Evolutionary conservation across 1,140 invertebrate species (phyloP), one percentile per base, ranked within the genome.

Genomic region (Alviniconcha marisindica): DNA sequence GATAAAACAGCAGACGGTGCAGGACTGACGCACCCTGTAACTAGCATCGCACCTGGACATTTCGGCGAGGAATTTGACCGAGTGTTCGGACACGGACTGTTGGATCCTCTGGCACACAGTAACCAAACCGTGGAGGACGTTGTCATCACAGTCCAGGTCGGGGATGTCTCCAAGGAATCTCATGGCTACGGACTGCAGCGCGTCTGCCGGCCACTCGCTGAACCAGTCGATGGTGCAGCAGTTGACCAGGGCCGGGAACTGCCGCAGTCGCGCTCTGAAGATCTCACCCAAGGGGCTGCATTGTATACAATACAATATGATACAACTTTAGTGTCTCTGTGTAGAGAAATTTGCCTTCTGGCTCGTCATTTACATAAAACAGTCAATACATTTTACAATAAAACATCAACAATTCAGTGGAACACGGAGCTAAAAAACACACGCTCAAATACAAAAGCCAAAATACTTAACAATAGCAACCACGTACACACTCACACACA

Each of bases 131-230:
- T 91, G 83, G 71, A 93, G 88, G 12, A 91, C 89, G 69, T 91
- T 87, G 40, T 93, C 90, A n/a, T 82, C 86, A 1, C 85, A 87
- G 28, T 92, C 90, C 31, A 92, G 82, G 54, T 92, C 92, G 24
- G 88, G 87, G 51, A 93, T 88, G 77, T 93, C 92, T 38, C 85
- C 87, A 0, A 93, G 84, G 87, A 91, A 93, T 44, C 89, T 83
- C 74, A 91, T 51, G 28, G 93, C 93, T 48, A 93, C 92, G 21
- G 91, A 93, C 94, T 94, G 91, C 44, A 83, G 95, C 95, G 97
- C 95, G 69, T 94, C 94, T 56, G 95, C 93, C 2, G 95, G 95
- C 95, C 95, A 96, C 12, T 94, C 93, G 87, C 93, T 91, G 84
- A 93, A 91, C 97, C 96, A 94, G 85, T 94, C 93, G 69, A 94